Conservation (phyloP, 2,888 invertebrate species). For the Netelia fuscicornis region DNA sequence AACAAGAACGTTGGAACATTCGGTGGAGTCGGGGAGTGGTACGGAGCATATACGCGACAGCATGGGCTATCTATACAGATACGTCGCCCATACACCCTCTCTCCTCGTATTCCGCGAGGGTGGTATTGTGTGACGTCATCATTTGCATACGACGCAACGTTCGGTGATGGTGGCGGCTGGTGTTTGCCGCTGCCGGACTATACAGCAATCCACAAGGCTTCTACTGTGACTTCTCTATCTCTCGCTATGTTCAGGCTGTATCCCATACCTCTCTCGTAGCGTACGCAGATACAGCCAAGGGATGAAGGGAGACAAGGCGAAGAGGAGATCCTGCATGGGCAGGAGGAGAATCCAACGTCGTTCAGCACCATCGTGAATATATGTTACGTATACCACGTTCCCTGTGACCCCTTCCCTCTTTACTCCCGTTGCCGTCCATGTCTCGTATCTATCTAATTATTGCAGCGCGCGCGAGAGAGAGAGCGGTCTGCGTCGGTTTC, state of each 20-base stretch:
- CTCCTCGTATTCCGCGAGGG: constrained; percentile 76
- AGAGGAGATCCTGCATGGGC: constrained; percentile 56
- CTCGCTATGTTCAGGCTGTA: constrained; percentile 58
- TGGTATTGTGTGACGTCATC: constrained; percentile 84
- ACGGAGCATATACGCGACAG: constrained; percentile 46
- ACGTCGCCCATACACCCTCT: constrained; percentile 76
- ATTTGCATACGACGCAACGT: constrained; percentile 83
- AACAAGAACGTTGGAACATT: constrained; percentile 49
- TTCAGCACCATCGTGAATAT: constrained; percentile 63
- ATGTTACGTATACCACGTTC: constrained; percentile 62
- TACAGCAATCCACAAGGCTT: constrained; percentile 67
- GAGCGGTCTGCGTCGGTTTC: constrained; percentile 75
- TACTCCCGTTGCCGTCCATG: constrained; percentile 77
- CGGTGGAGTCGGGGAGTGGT: constrained; percentile 4
- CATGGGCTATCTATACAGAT: constrained; percentile 78
- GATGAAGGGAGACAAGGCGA: constrained; percentile 17
- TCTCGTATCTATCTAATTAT: constrained; percentile 85
- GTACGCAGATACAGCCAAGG: constrained; percentile 47
- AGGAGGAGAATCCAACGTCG: constrained; percentile 60
- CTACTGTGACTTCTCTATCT: constrained; percentile 70
- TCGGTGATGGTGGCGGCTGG: constrained; percentile 62
- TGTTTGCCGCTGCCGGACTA: constrained; percentile 76
- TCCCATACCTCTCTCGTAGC: constrained; percentile 31
- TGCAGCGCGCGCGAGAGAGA: constrained; percentile 75
- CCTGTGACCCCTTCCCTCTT: constrained; percentile 69